A percentile compares a stretch with the other conserved stretches of the same genome.
phyloP scores from a whole-genome alignment of 37 sponge, comb jelly and placozoan genomes.

The Agelas oroides region DNA sequence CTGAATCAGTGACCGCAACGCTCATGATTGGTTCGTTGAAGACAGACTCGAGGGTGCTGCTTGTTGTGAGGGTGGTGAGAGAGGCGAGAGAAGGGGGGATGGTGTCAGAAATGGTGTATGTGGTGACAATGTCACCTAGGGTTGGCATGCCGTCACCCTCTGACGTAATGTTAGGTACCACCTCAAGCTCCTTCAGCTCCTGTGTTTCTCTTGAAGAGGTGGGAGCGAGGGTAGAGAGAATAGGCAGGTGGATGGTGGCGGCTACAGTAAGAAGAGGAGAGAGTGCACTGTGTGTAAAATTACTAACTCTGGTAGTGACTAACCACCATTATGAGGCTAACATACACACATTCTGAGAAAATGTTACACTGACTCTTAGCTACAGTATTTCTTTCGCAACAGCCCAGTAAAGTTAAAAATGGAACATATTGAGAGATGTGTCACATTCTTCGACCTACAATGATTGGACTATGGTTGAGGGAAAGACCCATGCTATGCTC shows the following conservation, averaged over 20 bases:
- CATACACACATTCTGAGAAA: too few relatives aligned
- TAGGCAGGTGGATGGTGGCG: conserved; percentile 20
- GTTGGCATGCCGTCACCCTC: conserved; percentile 36
- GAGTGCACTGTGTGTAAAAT: too few relatives aligned
- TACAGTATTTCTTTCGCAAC: too few relatives aligned
- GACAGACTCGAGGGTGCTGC: conserved; percentile 72
- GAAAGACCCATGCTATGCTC: too few relatives aligned
- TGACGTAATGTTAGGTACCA: conserved; percentile 5
- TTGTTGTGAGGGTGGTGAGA: conserved; percentile 61
- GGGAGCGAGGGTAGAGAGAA: conserved; percentile 29
- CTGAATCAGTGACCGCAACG: conserved; percentile 44
- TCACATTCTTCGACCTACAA: too few relatives aligned
- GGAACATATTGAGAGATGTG: too few relatives aligned
- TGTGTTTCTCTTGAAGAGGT: neutral
- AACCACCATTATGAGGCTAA: too few relatives aligned
- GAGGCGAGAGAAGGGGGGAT: conserved; percentile 61
- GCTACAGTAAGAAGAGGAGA: conserved; percentile 21
- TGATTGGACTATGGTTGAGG: too few relatives aligned
- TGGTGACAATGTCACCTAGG: conserved; percentile 55
- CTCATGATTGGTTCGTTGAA: conserved; percentile 77
- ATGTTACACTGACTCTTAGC: too few relatives aligned
- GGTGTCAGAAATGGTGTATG: conserved; percentile 54
- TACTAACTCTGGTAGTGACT: too few relatives aligned
- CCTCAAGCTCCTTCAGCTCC: conserved; percentile 42
- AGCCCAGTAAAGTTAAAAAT: too few relatives aligned